Evolutionary conservation across 2,113 vertebrate genomes (phyloP).

Genomic region (Penelope pileata): DNA sequence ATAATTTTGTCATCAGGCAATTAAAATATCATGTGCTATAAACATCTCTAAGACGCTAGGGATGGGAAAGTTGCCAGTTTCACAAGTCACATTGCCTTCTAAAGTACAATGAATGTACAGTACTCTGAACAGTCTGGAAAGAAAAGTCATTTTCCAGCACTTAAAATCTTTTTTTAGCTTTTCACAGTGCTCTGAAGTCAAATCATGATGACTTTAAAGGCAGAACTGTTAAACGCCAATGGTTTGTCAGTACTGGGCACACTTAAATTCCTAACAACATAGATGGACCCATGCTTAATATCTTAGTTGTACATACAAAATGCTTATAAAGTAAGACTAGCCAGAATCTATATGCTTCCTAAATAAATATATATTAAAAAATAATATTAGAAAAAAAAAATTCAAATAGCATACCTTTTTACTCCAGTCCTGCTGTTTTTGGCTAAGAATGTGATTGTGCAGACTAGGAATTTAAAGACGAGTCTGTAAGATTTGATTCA

Average conservation of each 20-base stretch:
- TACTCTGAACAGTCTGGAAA: slow-evolving; percentile 51
- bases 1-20: slow-evolving; percentile 20
- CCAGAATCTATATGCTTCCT: neutral
- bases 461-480: neutral
- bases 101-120: slow-evolving; percentile 60
- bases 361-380: neutral
- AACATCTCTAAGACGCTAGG: slow-evolving; percentile 2
- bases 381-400: neutral
- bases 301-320: neutral
- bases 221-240: slow-evolving; percentile 13
- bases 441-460: neutral
- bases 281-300: neutral
- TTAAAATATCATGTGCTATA: slow-evolving; percentile 53
- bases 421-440: neutral
- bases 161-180: slow-evolving; percentile 56
- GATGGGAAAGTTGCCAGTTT: slow-evolving; percentile 43
- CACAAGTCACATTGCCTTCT: slow-evolving; percentile 29
- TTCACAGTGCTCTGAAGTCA: slow-evolving; percentile 27
- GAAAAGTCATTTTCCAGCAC: slow-evolving; percentile 47
- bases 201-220: slow-evolving; percentile 50
- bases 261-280: neutral
- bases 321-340: neutral
- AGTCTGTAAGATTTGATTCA: neutral
- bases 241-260: slow-evolving; percentile 22
- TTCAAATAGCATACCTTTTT: neutral